These are phyloP conservation scores for Echinarachnius parma DNA, from an alignment of 53 echinoderm and acorn worm species.

Conservation along the genomic window DNA sequence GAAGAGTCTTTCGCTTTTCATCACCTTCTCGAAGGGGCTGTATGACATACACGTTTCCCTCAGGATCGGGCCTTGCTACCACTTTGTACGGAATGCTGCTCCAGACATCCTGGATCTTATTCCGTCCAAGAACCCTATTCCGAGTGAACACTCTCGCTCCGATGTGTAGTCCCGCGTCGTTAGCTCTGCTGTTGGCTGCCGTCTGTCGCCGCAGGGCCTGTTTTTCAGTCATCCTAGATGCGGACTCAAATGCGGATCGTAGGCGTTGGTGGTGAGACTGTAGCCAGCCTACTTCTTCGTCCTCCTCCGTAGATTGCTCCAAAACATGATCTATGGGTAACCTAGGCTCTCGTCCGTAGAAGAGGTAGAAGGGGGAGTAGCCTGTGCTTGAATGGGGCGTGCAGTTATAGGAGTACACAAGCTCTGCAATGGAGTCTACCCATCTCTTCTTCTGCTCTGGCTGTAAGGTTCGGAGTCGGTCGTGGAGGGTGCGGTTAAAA, in stretches of 20 bases:
- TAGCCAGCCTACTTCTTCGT: constrained; percentile 12
- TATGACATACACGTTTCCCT: constrained; percentile 23
- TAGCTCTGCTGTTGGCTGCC: constrained; percentile 3
- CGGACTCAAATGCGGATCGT: constrained; percentile 7
- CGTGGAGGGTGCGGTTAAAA: constrained; percentile 63
- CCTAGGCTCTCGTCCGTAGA: constrained; percentile 41
- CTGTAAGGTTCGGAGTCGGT: constrained; percentile 51
- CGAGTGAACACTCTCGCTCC: constrained; percentile 40
- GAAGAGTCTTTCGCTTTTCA: not conserved
- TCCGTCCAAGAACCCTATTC: constrained; percentile 14
- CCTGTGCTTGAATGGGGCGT: constrained; percentile 54
- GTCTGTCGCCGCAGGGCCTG: constrained; percentile 16
- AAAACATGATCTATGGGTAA: constrained; percentile 26
- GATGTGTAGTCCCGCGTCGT: constrained; percentile 9
- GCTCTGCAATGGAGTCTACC: constrained; percentile 37
- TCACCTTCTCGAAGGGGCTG: constrained; percentile 22
- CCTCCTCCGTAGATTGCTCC: not conserved
- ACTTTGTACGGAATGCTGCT: constrained; percentile 21
- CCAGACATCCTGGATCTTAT: constrained; percentile 41
- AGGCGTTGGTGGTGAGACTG: not conserved
- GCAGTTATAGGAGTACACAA: constrained; percentile 43
- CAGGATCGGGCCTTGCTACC: constrained; percentile 13
- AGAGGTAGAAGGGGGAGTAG: constrained; percentile 48
- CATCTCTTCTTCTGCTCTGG: constrained; percentile 43
- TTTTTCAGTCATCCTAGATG: constrained; percentile 6